Base-by-base conservation (phyloP, 2,113 vertebrate genomes). In the Lota lota region DNA sequence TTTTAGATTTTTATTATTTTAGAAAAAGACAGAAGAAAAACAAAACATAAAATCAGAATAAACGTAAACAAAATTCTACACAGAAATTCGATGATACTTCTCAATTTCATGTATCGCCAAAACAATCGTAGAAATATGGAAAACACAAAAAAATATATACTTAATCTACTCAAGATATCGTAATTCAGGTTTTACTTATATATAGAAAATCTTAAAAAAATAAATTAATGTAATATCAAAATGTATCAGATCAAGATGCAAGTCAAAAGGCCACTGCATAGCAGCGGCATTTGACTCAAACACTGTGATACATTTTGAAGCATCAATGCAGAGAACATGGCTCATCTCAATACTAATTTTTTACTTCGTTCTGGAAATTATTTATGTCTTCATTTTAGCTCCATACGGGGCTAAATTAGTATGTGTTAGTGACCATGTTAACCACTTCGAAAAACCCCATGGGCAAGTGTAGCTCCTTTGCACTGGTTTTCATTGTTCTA, bases 71-170 rank as follows among this genome's bases (percentile, higher is more conserved):
- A 86, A 87, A 86, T 92, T 83, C 81, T 95, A 97, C 95, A 97
- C 95, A 97, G 94, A 97, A 97, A 98, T 96, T 96, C 94, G 83
- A 95, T 96, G 94, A 96, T 95, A 93, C 97, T 94, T 96, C 94
- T 97, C 94, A 94, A 94, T 94, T 93, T 92, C 92, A 90, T 93
- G 81, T 87, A 85, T 93, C 90, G 93, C 91, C 76, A 92, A 78
- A 86, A 81, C 88, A 95, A 93, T 91, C 91, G 84, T 94, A 76
- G 79, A 75, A 77, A 75, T 63, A 89, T 87, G 83, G 73, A 74
- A 70, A 86, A 82, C 73, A 73, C 64, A 67, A 70, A 82, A 69
- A 63, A 60, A 77, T 78, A 79, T 28, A 65, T 47, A 74, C 36
- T 22, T 8, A 68, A 50, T 75, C 87, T 87, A 78, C 84, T 88